phyloP scores from a whole-genome alignment of 1,140 invertebrate genomes.

The Campoletis sonorensis region DNA sequence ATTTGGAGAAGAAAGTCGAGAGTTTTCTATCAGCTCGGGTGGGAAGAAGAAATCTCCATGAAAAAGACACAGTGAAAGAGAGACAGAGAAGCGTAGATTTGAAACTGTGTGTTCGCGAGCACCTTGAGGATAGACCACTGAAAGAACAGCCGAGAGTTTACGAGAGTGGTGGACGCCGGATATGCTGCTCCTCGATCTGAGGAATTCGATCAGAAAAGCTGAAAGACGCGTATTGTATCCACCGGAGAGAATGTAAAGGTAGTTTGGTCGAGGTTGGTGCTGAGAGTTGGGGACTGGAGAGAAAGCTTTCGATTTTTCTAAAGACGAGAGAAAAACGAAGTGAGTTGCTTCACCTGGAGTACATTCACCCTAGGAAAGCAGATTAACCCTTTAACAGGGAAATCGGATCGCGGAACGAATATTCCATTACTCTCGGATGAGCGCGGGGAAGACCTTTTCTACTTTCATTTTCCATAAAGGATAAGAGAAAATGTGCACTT shows the following conservation, averaged over 20 bases:
- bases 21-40: not conserved
- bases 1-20: no score
- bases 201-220: conserved; percentile 41
- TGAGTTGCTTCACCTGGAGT: not conserved
- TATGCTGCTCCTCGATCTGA: conserved; percentile 15
- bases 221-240: conserved; percentile 43
- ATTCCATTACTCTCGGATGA: conserved; percentile 32
- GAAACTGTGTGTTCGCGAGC: not conserved
- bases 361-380: conserved; percentile 13
- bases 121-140: not conserved
- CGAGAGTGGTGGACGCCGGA: conserved; percentile 7
- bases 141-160: conserved; percentile 33
- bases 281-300: not conserved
- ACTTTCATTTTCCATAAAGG: not conserved
- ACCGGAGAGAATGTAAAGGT: conserved; percentile 20
- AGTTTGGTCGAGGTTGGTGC: not conserved
- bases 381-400: conserved; percentile 38
- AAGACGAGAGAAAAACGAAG: conserved; percentile 28
- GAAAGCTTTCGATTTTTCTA: conserved; percentile 36
- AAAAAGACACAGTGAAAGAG: not conserved
- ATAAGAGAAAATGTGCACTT: not conserved
- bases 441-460: conserved; percentile 9
- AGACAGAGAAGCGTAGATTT: not conserved
- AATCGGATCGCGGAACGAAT: conserved; percentile 25
- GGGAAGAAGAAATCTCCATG: not conserved